Evolutionary conservation across 1,140 invertebrate species (phyloP).

Genomic region (Drosophila eugracilis): DNA sequence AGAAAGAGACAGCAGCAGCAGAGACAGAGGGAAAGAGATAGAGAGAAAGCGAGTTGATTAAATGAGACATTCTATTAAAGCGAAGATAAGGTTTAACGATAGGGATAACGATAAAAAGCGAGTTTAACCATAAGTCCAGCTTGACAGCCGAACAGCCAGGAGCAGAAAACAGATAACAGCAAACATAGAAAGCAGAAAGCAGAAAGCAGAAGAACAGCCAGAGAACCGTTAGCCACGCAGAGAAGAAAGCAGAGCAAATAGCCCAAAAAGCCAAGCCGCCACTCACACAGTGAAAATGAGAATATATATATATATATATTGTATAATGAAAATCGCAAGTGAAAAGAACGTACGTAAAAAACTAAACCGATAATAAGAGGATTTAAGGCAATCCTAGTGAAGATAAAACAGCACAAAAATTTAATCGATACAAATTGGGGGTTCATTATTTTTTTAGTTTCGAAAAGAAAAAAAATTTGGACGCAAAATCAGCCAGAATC

Average conservation of each 20-base stretch:
- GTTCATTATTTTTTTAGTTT: slow-evolving; percentile 59
- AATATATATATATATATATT: slow-evolving; percentile 20
- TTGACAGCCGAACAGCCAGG: slow-evolving; percentile 24
- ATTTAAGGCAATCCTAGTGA: slow-evolving; percentile 9
- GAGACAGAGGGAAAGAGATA: slow-evolving; percentile 7
- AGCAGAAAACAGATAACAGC: slow-evolving; percentile 17
- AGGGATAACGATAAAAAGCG: slow-evolving; percentile 66
- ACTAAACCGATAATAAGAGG: slow-evolving; percentile 21
- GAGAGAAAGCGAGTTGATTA: slow-evolving; percentile 30
- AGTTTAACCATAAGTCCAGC: slow-evolving; percentile 53
- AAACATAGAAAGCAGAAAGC: slow-evolving; percentile 17
- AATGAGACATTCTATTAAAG: slow-evolving; percentile 55
- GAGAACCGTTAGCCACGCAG: slow-evolving; percentile 44
- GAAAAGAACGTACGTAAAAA: slow-evolving; percentile 22
- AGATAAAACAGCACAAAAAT: slow-evolving; percentile 25
- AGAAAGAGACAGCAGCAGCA: slow-evolving; percentile 2
- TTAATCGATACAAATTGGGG: slow-evolving; percentile 56
- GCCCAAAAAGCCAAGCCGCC: slow-evolving; percentile 50
- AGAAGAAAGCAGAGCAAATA: slow-evolving; percentile 60
- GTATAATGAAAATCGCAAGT: slow-evolving; percentile 28
- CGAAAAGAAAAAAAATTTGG: slow-evolving; percentile 57
- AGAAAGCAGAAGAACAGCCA: slow-evolving; percentile 13
- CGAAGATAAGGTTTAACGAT: slow-evolving; percentile 37
- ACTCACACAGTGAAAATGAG: slow-evolving; percentile 47
- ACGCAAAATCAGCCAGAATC: slow-evolving; percentile 67